Evolutionary conservation across 2,113 vertebrate species (phyloP).

Genomic region (Aplodontia rufa): DNA sequence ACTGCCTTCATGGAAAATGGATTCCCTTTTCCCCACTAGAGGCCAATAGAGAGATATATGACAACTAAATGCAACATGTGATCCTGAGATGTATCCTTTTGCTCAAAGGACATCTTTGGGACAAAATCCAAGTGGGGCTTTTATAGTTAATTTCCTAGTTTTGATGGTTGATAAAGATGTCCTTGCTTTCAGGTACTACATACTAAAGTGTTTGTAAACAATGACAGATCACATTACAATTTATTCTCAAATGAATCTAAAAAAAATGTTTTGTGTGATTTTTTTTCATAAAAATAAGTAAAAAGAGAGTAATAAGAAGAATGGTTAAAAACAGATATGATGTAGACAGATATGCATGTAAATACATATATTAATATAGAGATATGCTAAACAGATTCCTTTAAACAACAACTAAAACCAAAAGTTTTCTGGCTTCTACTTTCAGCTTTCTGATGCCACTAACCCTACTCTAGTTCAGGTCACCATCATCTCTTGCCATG

Average conservation of each 20-base stretch:
- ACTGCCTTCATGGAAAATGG: not conserved
- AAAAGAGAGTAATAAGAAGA: not conserved
- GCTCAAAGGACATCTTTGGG: not conserved
- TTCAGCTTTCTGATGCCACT: not conserved
- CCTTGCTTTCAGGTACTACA: not conserved
- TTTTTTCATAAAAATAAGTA: not conserved
- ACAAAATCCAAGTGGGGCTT: not conserved
- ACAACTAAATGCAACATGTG: not conserved
- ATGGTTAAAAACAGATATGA: not conserved
- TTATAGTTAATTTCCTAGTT: not conserved
- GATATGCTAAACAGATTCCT: not conserved
- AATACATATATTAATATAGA: not conserved
- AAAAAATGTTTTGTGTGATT: not conserved
- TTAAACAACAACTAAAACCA: not conserved
- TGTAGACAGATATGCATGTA: not conserved
- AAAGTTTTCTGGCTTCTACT: not conserved
- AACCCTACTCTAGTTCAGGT: not conserved
- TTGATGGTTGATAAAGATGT: not conserved
- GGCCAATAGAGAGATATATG: not conserved
- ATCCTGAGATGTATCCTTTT: not conserved
- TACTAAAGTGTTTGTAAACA: not conserved
- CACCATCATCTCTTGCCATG: not conserved
- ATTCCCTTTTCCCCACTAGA: not conserved
- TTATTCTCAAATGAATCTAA: constrained; percentile 23
- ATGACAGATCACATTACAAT: not conserved